These are phyloP conservation scores for Cataglyphis livida DNA, from an alignment of 2,888 invertebrate species.

Conservation along the genomic window DNA sequence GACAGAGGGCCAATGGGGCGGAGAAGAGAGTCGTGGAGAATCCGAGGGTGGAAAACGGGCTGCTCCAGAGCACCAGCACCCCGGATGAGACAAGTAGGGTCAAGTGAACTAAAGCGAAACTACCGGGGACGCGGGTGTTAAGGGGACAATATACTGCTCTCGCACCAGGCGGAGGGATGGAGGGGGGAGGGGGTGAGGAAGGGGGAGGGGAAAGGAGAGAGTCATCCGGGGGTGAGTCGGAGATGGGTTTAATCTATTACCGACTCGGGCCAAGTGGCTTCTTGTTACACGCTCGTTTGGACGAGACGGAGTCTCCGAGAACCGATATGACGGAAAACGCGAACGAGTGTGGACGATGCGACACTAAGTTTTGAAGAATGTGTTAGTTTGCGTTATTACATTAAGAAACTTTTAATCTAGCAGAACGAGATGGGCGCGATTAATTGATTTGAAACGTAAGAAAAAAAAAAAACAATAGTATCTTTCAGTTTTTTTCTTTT, in stretches of 20 bases:
- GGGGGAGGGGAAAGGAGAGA: not conserved
- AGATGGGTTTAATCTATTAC: conserved; percentile 85
- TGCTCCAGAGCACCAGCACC: conserved; percentile 55
- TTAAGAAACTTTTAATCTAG: not conserved
- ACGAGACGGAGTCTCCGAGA: conserved; percentile 64
- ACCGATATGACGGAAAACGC: conserved; percentile 59
- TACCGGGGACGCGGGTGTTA: conserved; percentile 80
- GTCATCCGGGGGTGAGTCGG: conserved; percentile 66
- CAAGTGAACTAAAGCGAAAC: conserved; percentile 83
- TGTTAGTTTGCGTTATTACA: not conserved
- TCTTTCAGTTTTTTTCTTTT: not conserved
- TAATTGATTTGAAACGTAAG: not conserved
- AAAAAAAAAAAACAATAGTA: not conserved
- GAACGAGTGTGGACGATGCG: not conserved
- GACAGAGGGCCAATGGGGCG: conserved; percentile 54
- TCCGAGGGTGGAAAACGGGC: conserved; percentile 66
- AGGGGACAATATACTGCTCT: conserved; percentile 82
- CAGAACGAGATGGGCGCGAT: not conserved
- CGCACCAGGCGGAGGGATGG: conserved; percentile 44
- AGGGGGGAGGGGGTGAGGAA: no score
- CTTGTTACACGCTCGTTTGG: conserved; percentile 82
- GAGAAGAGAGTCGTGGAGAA: conserved; percentile 47
- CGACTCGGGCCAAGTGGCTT: conserved; percentile 82
- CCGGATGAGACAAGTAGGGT: conserved; percentile 81
- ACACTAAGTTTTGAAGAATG: not conserved